phyloP scores from a whole-genome alignment of 2,888 invertebrate genomes.

The Apamea anceps region DNA sequence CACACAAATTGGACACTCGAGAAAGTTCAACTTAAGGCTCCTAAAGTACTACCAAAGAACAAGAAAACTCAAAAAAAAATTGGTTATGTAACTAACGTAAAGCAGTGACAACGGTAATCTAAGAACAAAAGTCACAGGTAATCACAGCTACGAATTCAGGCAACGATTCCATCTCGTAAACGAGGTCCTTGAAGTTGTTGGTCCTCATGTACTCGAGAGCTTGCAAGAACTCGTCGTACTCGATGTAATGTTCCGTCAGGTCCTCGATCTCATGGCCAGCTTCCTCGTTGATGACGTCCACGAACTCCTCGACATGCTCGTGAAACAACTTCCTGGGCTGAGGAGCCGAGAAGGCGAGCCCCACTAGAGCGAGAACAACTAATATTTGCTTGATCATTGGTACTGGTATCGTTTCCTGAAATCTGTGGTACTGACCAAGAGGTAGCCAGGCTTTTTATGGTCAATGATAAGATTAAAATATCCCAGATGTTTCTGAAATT shows the following conservation, averaged over 20 bases:
- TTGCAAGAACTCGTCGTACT: constrained; percentile 77
- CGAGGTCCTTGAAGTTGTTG: constrained; percentile 76
- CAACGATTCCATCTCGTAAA: constrained; percentile 81
- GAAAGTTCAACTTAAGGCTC: neutral
- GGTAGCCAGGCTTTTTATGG: constrained; percentile 67
- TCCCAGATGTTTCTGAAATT: constrained; percentile 33
- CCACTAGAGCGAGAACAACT: constrained; percentile 72
- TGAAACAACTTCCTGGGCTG: constrained; percentile 81
- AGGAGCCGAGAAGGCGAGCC: constrained; percentile 75
- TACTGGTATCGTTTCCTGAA: constrained; percentile 54
- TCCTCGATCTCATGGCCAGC: constrained; percentile 68
- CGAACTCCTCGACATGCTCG: constrained; percentile 81
- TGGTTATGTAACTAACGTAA: neutral
- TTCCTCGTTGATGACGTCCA: constrained; percentile 74
- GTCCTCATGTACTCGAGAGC: constrained; percentile 75
- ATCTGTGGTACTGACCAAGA: constrained; percentile 53
- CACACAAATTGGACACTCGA: neutral
- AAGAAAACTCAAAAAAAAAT: neutral
- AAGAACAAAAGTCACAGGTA: constrained; percentile 29
- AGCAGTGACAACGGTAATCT: neutral
- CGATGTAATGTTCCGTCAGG: constrained; percentile 72
- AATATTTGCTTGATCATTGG: constrained; percentile 77
- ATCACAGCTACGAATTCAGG: constrained; percentile 84
- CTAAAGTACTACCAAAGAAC: neutral
- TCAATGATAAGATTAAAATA: constrained; percentile 54